Base-by-base conservation (phyloP, 2,797 vertebrate genomes). In the Hephaestus fuliginosus region DNA sequence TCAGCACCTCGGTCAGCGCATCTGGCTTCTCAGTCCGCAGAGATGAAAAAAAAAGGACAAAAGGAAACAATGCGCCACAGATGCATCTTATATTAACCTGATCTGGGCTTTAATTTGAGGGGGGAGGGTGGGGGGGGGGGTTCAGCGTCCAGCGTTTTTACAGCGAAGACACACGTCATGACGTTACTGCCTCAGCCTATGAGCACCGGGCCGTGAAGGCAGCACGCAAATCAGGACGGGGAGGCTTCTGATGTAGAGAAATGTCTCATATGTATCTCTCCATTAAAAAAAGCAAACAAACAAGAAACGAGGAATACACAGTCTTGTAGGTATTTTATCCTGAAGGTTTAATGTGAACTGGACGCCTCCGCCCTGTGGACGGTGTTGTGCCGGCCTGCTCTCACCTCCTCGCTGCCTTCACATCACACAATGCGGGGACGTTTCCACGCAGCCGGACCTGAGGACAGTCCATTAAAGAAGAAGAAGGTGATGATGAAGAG, bases 1-100 rank as follows among this genome's bases (percentile, higher is more conserved):
- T 88, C 85, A 90, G 88, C 71, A 88, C 84, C 79, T 10, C n/a
- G 83, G 89, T 79, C 87, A 90, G 90, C 74, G 81, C 80, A n/a
- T n/a, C 61, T 13, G 18, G 11, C 49, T 49, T 41, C 41, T 48
- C 28, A 33, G 28, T 25, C 25, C 20, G 28, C 56, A 1, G 39
- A 14, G n/a, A 20, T 51, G 51, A 14, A 48, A 51, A 25, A 25
- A 52, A 33, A 33, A 33, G 30, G 30, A 33, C 30, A 5, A 33
- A 33, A 33, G 30, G 5, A 33, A 33, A 33, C 30, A 33, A 36
- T 2, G 7, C 18, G 9, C 6, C 7, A 17, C n/a, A 41, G 33
- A 25, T 17, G 1, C 17, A 28, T 4, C 14, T 36, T 25, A 22
- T 2, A 60, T 36, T 1, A 62, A 70, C 0, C 5, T 18, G 48